Evolutionary conservation across 2,888 invertebrate genomes (phyloP), one percentile per base, ranked within the genome.

Genomic region (Macrophya alboannulata): DNA sequence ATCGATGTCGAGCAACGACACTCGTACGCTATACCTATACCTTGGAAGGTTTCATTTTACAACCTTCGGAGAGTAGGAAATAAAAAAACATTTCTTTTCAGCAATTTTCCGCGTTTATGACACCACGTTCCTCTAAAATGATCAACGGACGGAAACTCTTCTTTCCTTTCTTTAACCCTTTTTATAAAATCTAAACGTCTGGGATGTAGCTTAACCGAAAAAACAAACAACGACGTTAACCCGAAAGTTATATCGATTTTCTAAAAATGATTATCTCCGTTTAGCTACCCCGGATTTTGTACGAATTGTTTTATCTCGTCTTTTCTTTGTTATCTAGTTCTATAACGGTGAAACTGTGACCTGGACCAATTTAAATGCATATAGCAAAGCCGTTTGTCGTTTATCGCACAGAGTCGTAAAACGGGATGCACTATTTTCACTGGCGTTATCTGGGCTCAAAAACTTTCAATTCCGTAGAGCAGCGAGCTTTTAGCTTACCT

Each of bases 341-440:
- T 62, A n/a, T 25, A 17, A 21, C 62, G 8, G 9, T 43, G 12
- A 81, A 59, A 77, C 37, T 55, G 31, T 77, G 77, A 77, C n/a
- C 77, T 51, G 55, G n/a, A 74, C n/a, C 77, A 77, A 55, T 77
- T 77, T 37, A 12, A 77, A 81, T 62, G 81, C 81, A 81, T 62
- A 37, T 37, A 59, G 62, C 43, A 81, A 8, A 59, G 62, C 65
- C 55, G 37, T 62, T 81, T 25, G 21, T 43, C 81, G 81, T 81
- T 81, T 81, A 81, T 81, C 81, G 59, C 62, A 37, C 55, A 55
- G 43, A 81, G 68, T 83, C 83, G 83, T 83, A 68, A 83, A 83
- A 68, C 40, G 45, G 21, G 51, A 83, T 83, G 83, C 37, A 68
- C 65, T 48, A 68, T 83, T 83, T 71, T 68, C 48, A 45, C 83